Evolutionary conservation across 2,797 vertebrate species (phyloP), one percentile per base, ranked within the genome.

Genomic region (Emys orbicularis): DNA sequence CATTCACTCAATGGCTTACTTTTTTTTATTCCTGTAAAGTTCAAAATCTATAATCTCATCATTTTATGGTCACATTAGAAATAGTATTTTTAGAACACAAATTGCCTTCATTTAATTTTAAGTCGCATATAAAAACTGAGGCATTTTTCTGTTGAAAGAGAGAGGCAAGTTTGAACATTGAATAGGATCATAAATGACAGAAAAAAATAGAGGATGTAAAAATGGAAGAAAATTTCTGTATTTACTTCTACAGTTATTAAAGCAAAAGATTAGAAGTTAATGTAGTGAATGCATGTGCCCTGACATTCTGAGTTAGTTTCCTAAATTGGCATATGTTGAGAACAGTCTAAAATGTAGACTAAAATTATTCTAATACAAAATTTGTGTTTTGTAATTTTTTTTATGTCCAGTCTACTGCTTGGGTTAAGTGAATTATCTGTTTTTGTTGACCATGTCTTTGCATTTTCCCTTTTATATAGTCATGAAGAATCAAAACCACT

Each of bases 71-170:
- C 15, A 21, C 50, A 6, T 88, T 81, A 72, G 41, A 81, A 54
- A 56, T 84, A 53, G 9, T 76, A 50, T 1, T 84, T 89, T 65
- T 85, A 27, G 2, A 37, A 61, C 82, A 2, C 2, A 85, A 23
- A 79, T 53, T 72, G 5, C n/a, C 89, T 86, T 87, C 68, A 79
- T 90, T 96, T 96, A 12, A 68, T 85, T 94, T 93, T 79, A 92
- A 89, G 27, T 87, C 3, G 5, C 11, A 50, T 29, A 54, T 15
- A 88, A 92, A 89, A 93, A 12, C 53, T 59, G 87, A 84, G 87
- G 47, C 5, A 4, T 84, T 88, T 50, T 81, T 8, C 13, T 34
- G 1, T 92, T 68, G n/a, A 72, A 93, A 87, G 79, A 86, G 53
- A 87, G 79, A 86, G 53, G 79, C 25, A 81, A 65, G 3, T 87